phyloP scores from a whole-genome alignment of 1,140 invertebrate genomes.

The Bombus impatiens region DNA sequence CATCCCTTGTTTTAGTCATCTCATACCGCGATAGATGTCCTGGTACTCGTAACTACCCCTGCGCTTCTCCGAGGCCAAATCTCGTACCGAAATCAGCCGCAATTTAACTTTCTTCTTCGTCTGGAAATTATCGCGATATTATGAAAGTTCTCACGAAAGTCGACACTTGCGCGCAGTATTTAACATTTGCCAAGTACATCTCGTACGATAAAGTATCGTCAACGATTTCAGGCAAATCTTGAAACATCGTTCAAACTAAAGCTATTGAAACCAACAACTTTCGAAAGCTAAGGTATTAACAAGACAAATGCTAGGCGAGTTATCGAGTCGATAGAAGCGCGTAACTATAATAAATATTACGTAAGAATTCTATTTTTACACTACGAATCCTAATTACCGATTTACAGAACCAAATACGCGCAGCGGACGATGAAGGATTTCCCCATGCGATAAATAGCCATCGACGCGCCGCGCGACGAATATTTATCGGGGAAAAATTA shows the following conservation, averaged over 20 bases:
- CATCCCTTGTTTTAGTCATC: conserved; percentile 61
- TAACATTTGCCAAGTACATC: not conserved
- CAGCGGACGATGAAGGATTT: not conserved
- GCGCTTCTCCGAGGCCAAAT: not conserved
- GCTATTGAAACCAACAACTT: too few species aligned
- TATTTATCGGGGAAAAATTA: conserved; percentile 34
- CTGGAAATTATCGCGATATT: not conserved
- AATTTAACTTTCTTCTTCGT: not conserved
- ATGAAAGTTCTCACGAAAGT: not conserved
- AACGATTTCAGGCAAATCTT: not conserved
- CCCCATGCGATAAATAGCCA: not conserved
- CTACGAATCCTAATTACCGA: too few species aligned
- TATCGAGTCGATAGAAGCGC: too few species aligned
- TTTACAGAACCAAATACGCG: too few species aligned
- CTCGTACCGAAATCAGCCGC: not conserved
- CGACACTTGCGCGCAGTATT: not conserved
- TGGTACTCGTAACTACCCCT: conserved; percentile 39
- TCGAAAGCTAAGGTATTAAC: too few species aligned
- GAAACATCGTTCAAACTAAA: too few species aligned
- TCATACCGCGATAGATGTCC: conserved; percentile 56
- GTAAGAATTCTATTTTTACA: too few species aligned
- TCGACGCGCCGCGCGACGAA: not conserved
- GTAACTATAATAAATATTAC: too few species aligned
- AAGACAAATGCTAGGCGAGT: too few species aligned
- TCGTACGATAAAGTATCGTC: not conserved